Evolutionary conservation across 2,888 invertebrate species (phyloP).

Genomic region (Trachelus tabidus): DNA sequence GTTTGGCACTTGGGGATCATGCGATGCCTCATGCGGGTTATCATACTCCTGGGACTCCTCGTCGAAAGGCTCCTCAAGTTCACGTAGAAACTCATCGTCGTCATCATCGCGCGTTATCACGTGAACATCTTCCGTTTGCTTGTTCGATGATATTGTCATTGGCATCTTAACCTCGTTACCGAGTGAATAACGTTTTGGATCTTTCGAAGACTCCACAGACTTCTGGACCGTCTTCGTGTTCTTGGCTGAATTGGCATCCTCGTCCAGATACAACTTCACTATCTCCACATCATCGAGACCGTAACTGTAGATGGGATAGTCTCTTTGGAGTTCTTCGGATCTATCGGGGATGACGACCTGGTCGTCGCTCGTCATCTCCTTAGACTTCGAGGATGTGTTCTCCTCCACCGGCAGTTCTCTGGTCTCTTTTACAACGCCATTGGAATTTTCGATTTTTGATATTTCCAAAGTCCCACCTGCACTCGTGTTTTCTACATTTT

Average conservation of each 20-base stretch:
- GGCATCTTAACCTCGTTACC: conserved; percentile 30
- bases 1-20: conserved; percentile 15
- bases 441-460: background rate
- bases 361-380: conserved; percentile 14
- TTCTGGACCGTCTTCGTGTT: conserved; percentile 50
- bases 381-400: conserved; percentile 23
- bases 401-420: conserved; percentile 14
- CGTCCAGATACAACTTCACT: conserved; percentile 61
- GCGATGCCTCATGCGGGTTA: conserved; percentile 21
- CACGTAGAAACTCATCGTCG: conserved; percentile 53
- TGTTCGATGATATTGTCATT: conserved; percentile 5
- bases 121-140: conserved; percentile 38
- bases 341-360: conserved; percentile 31
- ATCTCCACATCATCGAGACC: conserved; percentile 67
- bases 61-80: conserved; percentile 50
- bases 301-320: conserved; percentile 64
- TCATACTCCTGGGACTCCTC: conserved; percentile 17
- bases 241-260: conserved; percentile 35
- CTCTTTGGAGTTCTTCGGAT: conserved; percentile 63
- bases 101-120: conserved; percentile 47
- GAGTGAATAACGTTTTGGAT: conserved; percentile 23
- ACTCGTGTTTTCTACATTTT: conserved; percentile 2
- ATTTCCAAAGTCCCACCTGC: background rate
- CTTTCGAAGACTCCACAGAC: conserved; percentile 17
- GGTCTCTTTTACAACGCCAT: conserved; percentile 17